phyloP scores from a whole-genome alignment of 2,888 invertebrate species.

The Clostera curtula region DNA sequence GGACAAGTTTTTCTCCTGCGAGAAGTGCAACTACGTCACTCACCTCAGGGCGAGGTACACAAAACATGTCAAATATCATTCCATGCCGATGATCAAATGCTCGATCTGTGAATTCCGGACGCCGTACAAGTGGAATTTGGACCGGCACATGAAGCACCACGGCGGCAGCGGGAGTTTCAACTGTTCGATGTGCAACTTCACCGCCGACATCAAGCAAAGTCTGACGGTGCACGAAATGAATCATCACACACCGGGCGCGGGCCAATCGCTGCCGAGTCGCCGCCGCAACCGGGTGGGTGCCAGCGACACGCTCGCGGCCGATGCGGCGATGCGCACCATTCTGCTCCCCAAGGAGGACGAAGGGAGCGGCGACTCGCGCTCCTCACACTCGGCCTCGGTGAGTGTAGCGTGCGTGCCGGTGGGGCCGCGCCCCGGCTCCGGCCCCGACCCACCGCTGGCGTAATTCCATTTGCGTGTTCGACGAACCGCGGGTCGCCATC shows the following conservation, averaged over 20 bases:
- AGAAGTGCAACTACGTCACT: constrained; percentile 93
- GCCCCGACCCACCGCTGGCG: constrained; percentile 18
- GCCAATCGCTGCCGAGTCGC: constrained; percentile 74
- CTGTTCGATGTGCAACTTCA: constrained; percentile 92
- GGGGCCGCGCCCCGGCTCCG: constrained; percentile 39
- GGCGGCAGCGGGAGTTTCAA: constrained; percentile 89
- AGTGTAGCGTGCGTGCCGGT: constrained; percentile 36
- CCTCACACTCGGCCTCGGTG: constrained; percentile 61
- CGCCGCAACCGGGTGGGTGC: constrained; percentile 85
- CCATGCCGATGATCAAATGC: constrained; percentile 96
- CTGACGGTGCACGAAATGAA: constrained; percentile 94
- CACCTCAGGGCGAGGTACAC: constrained; percentile 92
- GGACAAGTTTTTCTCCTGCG: constrained; percentile 87
- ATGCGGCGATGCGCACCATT: constrained; percentile 32
- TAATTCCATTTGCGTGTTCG: too few relatives aligned
- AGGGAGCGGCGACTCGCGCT: constrained; percentile 66
- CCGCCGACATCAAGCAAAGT: constrained; percentile 93
- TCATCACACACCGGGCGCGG: constrained; percentile 88
- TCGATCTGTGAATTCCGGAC: constrained; percentile 94
- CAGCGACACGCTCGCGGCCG: constrained; percentile 72
- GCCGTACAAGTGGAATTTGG: constrained; percentile 94
- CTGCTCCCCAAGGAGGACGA: constrained; percentile 59
- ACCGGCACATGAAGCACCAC: constrained; percentile 94
- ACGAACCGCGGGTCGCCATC: too few relatives aligned
- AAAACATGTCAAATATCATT: constrained; percentile 94